Conservation (phyloP, 2,797 vertebrate genomes). For the Microctenopoma steveboyesi region DNA sequence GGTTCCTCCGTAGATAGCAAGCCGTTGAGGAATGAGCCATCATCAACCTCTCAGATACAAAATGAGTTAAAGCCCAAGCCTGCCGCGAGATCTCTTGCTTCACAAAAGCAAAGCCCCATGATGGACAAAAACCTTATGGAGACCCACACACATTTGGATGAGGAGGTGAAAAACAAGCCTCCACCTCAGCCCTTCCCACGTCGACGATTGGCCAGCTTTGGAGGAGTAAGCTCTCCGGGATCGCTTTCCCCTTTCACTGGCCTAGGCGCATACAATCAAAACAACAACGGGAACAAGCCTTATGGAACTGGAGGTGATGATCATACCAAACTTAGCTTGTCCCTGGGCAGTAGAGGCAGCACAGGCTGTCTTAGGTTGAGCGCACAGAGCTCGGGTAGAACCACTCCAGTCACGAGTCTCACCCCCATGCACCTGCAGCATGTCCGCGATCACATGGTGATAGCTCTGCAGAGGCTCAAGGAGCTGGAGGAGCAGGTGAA, state of each 20-base stretch:
- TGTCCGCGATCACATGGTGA: conserved; percentile 97
- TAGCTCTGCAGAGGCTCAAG: conserved; percentile 93
- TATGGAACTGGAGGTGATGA: conserved; percentile 71
- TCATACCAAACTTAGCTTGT: conserved; percentile 77
- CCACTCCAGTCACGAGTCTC: conserved; percentile 86
- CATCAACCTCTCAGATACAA: conserved; percentile 36
- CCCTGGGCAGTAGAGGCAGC: conserved; percentile 83
- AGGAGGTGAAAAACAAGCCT: conserved; percentile 79
- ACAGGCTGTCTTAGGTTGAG: conserved; percentile 87
- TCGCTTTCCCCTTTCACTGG: conserved; percentile 90
- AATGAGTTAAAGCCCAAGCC: conserved; percentile 73
- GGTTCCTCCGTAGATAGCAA: conserved; percentile 68
- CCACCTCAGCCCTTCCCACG: conserved; percentile 82
- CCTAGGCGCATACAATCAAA: conserved; percentile 82
- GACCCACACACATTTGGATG: conserved; percentile 84
- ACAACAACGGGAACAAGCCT: conserved; percentile 87
- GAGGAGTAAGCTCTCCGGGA: conserved; percentile 90
- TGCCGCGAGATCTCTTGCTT: conserved; percentile 80
- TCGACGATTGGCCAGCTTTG: conserved; percentile 93
- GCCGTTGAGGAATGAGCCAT: conserved; percentile 62
- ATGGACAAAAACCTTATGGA: conserved; percentile 89
- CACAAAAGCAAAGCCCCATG: conserved; percentile 82
- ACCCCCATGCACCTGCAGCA: conserved; percentile 91
- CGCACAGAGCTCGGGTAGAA: conserved; percentile 90
- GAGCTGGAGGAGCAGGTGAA: conserved; percentile 96